Percentiles rank a stretch among this genome's conserved stretches.
These are phyloP conservation scores for Centropristis striata DNA, from an alignment of 2,113 vertebrate genomes.

Conservation along the genomic window DNA sequence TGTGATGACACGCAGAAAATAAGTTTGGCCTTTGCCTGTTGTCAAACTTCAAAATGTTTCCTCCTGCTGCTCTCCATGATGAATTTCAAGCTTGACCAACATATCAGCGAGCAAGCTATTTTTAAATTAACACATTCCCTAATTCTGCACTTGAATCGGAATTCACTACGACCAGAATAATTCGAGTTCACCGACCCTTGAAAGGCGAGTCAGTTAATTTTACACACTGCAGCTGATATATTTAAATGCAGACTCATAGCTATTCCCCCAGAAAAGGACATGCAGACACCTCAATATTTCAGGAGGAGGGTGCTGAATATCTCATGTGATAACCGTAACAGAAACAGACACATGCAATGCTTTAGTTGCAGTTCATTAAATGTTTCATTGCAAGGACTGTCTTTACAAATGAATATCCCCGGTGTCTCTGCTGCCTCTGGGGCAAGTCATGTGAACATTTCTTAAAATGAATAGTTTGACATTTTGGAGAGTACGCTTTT, in stretches of 20 bases:
- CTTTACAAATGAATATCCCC: not conserved
- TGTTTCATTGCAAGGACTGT: constrained; percentile 3
- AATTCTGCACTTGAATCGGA: not conserved
- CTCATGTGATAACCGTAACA: constrained; percentile 1
- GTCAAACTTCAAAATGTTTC: constrained; percentile 15
- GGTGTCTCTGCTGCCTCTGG: not conserved
- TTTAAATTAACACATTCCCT: constrained; percentile 4
- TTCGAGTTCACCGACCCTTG: constrained; percentile 25
- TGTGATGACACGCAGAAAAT: not conserved
- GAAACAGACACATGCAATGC: not conserved
- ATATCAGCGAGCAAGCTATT: not conserved
- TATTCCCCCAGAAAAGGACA: not conserved
- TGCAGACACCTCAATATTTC: constrained; percentile 19
- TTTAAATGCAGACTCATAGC: constrained; percentile 6
- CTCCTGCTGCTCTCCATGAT: not conserved
- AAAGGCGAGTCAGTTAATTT: constrained; percentile 7
- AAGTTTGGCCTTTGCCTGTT: constrained; percentile 5
- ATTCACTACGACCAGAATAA: not conserved
- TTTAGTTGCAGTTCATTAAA: constrained; percentile 32
- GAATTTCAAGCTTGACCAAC: constrained; percentile 30
- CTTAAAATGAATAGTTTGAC: constrained; percentile 6
- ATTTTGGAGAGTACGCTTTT: constrained; percentile 8
- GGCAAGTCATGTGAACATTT: not conserved
- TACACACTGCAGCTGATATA: not conserved
- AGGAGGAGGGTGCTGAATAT: constrained; percentile 20